Conservation (phyloP, 2,797 vertebrate species). For the Platyrinchus mystaceus region DNA sequence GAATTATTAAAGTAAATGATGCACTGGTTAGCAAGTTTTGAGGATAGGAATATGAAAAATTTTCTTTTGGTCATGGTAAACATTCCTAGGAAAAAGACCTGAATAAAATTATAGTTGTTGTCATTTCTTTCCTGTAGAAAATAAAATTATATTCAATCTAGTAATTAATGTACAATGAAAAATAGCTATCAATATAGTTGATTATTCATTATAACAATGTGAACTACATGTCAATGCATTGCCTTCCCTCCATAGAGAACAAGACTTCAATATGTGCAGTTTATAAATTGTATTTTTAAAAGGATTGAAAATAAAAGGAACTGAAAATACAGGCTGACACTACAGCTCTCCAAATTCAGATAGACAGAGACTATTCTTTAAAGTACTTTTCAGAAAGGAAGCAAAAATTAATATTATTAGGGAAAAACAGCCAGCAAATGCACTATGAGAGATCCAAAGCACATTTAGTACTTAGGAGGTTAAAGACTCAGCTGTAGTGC, state of each 20-base stretch:
- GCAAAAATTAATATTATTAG: slow-evolving; percentile 30
- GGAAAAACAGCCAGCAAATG: slow-evolving; percentile 5
- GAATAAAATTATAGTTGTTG: not conserved
- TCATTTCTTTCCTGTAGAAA: not conserved
- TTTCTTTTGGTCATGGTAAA: not conserved
- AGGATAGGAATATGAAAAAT: not conserved
- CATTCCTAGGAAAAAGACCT: not conserved
- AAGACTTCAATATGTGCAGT: not conserved
- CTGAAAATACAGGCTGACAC: not conserved
- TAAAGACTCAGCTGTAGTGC: slow-evolving; percentile 62
- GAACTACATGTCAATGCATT: not conserved
- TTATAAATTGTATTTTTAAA: slow-evolving; percentile 1
- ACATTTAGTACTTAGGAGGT: slow-evolving; percentile 68
- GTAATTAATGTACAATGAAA: not conserved
- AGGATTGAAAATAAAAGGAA: not conserved
- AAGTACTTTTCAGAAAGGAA: not conserved
- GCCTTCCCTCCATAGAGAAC: not conserved
- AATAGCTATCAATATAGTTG: not conserved
- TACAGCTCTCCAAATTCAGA: not conserved
- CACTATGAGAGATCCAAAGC: slow-evolving; percentile 37
- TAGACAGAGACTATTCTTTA: not conserved
- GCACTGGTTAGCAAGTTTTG: not conserved
- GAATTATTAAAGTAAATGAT: not conserved
- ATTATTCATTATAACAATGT: not conserved
- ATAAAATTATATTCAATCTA: not conserved